Evolutionary conservation across 1,140 invertebrate genomes (phyloP), one percentile per base, ranked within the genome.

Genomic region (Diploscapter pachys): DNA sequence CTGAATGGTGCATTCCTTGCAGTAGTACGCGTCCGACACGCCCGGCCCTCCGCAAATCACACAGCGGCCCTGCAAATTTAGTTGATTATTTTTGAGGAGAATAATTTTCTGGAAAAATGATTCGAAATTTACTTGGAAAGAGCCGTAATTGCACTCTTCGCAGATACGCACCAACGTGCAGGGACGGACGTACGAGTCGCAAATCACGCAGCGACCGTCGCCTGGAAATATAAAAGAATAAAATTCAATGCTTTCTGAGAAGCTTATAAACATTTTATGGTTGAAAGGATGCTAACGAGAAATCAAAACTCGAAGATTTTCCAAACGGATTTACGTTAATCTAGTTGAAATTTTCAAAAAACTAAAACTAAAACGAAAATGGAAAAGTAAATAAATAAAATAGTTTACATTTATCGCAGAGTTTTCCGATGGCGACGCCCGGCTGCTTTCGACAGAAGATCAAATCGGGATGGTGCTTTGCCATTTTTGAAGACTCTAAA

Each of bases 391-490:
- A 5, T 2, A 67, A 4, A 52, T 31, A 4, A 62, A 57, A 77
- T 73, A 52, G 87, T 87, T 89, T 86, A 88, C 89, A 90, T 90
- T 99, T 99, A 87, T 99, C 96, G 88, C 96, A 99, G 0, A 99
- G 87, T 80, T 96, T 90, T 56, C 96, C 96, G 86, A 98, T 98
- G 82, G 95, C 94, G 68, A 99, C 95, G 55, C 96, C 96, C 0
- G 96, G 93, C 86, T 98, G 95, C 89, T 98, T 98, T 68, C 96
- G 89, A 83, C 96, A 99, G 87, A 99, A 99, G 82, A 99, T 98
- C 70, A 99, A 90, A 91, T 99, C 96, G n/a, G 96, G 95, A 92
- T 99, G 96, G 94, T 99, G 96, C 83, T 98, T 98, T 6, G 96
- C 96, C 96, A 98, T 98, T 48, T 63, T 31, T 31, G 0, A 1